Evolutionary conservation across 2,797 vertebrate species (phyloP), one percentile per base, ranked within the genome.

Genomic region (Microchirus variegatus): DNA sequence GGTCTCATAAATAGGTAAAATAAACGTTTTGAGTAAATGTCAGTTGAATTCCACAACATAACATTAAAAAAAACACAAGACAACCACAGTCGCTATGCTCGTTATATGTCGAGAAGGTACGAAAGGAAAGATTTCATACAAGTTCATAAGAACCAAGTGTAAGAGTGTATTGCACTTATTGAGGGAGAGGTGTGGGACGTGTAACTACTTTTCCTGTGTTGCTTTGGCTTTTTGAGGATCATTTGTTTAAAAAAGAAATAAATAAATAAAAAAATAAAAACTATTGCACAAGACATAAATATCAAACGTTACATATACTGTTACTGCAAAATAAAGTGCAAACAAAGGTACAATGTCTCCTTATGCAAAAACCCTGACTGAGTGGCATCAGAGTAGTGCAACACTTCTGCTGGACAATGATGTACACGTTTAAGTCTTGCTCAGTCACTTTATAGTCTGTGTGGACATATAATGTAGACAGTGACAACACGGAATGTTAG

Each of bases 181-280:
- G 64, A 81, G 81, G 52, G 46, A 45, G 76, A 84, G 75, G 55
- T 80, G 77, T 55, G 64, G 75, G 72, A 78, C 56, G 53, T 12
- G 38, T 57, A 48, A 63, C 69, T 65, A 57, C 31, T 80, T 70
- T 76, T 85, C 55, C 70, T 73, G 73, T 71, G 72, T 75, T 80
- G 71, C 86, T 89, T 90, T 90, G 86, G 89, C 80, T 83, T 88
- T 75, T 73, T 74, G 71, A 79, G 73, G 36, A 82, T 78, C 19
- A 40, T 70, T 82, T 63, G 19, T 63, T 54, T 47, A 63, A 35
- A 35, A 35, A 36, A 36, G 11, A 56, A 44, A 2, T n/a, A n/a
- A n/a, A n/a, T n/a, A n/a, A n/a, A n/a, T n/a, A n/a, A n/a, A n/a
- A n/a, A n/a, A n/a, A n/a, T n/a, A 62, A 53, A 38, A 72, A 59